phyloP scores from a whole-genome alignment of 2,797 vertebrate genomes.

The Acanthornis magna region DNA sequence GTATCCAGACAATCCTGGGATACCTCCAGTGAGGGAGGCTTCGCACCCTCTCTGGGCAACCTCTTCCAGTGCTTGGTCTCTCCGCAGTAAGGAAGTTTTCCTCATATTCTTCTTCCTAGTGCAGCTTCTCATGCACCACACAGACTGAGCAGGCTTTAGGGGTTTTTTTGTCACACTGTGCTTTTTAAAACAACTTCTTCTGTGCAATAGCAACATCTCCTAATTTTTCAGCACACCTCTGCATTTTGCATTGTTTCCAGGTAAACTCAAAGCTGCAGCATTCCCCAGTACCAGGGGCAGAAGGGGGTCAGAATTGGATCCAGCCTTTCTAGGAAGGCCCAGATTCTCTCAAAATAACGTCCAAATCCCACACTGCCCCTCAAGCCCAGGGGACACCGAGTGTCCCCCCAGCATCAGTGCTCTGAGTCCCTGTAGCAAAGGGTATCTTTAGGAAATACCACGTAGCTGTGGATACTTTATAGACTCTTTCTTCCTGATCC shows the following conservation, averaged over 20 bases:
- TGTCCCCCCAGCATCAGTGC: not conserved
- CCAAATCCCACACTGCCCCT: not conserved
- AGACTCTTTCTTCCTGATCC: slow-evolving; percentile 83
- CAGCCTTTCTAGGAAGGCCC: not conserved
- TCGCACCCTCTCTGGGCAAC: not conserved
- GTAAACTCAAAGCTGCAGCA: not conserved
- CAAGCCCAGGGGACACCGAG: not conserved
- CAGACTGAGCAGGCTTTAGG: not conserved
- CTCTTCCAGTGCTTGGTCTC: not conserved
- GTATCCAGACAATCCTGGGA: not conserved
- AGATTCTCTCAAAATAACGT: not conserved
- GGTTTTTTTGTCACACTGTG: not conserved
- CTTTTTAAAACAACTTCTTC: not conserved
- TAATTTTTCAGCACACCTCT: not conserved
- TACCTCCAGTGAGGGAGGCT: too few species aligned
- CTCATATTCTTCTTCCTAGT: not conserved
- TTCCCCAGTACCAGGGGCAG: not conserved
- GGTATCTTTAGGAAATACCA: slow-evolving; percentile 30
- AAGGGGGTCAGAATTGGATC: not conserved
- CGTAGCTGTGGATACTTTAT: slow-evolving; percentile 65
- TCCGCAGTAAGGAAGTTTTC: not conserved
- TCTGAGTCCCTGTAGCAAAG: not conserved
- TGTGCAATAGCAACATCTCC: not conserved
- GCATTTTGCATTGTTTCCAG: not conserved
- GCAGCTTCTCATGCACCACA: not conserved